phyloP scores from a whole-genome alignment of 2,888 invertebrate genomes.

The Vandiemenella viatica region DNA sequence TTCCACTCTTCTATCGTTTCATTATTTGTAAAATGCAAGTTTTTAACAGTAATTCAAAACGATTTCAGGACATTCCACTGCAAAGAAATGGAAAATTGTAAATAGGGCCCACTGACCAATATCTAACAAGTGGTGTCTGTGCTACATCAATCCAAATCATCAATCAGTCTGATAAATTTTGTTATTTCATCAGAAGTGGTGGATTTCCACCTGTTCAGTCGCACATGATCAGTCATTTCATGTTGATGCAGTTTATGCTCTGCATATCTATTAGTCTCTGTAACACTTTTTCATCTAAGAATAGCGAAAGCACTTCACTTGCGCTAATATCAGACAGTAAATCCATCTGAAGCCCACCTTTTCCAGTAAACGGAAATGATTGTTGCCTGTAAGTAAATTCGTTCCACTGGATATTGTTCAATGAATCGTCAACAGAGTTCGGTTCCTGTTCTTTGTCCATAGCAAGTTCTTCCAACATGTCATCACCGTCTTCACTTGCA shows the following conservation, averaged over 20 bases:
- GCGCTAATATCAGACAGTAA: neutral
- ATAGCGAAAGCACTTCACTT: neutral
- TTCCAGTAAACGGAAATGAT: neutral
- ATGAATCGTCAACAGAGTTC: neutral
- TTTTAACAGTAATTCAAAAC: neutral
- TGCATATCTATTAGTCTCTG: constrained; percentile 2
- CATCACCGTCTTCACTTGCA: neutral
- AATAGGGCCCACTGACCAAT: neutral
- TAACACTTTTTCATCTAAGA: neutral
- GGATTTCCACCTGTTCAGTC: neutral
- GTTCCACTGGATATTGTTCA: neutral
- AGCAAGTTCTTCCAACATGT: neutral
- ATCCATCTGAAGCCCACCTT: neutral
- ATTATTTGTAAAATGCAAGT: neutral
- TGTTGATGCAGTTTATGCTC: neutral
- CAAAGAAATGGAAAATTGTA: neutral
- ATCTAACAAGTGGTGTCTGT: neutral
- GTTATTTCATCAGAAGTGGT: no score
- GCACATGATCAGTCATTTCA: neutral
- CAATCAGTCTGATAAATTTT: neutral
- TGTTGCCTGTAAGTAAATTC: neutral
- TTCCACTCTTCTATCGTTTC: neutral
- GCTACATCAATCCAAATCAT: neutral
- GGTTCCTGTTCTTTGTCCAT: neutral
- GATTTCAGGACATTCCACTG: neutral